Conservation (phyloP, 2,888 invertebrate genomes). For the Xestia c-nigrum region DNA sequence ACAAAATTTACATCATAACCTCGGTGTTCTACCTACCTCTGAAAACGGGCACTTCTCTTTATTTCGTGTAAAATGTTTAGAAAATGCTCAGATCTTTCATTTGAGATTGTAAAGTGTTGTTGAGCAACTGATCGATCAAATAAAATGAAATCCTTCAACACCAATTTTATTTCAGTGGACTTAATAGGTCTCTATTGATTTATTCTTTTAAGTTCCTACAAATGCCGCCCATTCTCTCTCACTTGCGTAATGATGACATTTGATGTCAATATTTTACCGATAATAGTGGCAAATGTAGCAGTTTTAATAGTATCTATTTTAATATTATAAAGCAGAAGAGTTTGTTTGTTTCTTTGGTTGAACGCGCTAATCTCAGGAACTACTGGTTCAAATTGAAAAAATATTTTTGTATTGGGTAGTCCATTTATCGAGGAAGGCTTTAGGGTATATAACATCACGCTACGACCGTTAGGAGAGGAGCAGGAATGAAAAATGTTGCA, state of each 20-base stretch:
- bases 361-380: no score
- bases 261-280: constrained; percentile 15
- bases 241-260: constrained; percentile 21
- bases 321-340: no score
- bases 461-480: no score
- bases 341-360: no score
- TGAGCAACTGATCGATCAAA: constrained; percentile 40
- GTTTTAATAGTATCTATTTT: no score
- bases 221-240: constrained; percentile 13
- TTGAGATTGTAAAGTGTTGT: constrained; percentile 34
- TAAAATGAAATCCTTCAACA: constrained; percentile 39
- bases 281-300: background rate
- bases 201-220: constrained; percentile 22
- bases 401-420: no score
- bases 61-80: constrained; percentile 14
- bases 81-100: constrained; percentile 21
- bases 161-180: constrained; percentile 18
- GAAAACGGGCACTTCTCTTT: constrained; percentile 2
- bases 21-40: background rate
- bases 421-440: no score
- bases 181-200: constrained; percentile 29
- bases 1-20: background rate
- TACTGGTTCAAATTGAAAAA: no score
- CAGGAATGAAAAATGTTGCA: no score
- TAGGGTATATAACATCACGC: no score